These are phyloP conservation scores for Lycorma delicatula DNA, from an alignment of 1,140 invertebrate genomes.

Conservation along the genomic window DNA sequence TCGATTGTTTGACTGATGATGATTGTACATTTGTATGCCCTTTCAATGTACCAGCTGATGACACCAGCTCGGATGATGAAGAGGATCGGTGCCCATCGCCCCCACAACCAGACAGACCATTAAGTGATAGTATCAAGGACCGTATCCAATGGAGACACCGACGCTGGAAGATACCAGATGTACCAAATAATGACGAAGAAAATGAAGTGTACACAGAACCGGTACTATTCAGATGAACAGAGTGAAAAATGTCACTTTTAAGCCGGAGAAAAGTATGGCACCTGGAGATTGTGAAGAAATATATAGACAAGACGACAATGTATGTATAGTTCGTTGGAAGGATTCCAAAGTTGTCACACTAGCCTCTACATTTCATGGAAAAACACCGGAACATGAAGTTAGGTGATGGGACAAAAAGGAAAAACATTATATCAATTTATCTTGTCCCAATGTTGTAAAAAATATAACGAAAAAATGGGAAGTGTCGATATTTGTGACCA, in stretches of 20 bases:
- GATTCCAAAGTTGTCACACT: slow-evolving; percentile 15
- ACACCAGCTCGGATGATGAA: too few relatives aligned
- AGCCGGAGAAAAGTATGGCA: not conserved
- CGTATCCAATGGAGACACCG: too few relatives aligned
- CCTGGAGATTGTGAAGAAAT: slow-evolving; percentile 1
- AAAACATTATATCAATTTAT: slow-evolving; percentile 26
- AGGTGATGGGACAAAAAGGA: slow-evolving; percentile 31
- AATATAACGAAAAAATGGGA: slow-evolving; percentile 34
- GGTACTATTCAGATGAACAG: slow-evolving; percentile 13
- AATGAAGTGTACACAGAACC: slow-evolving; percentile 5
- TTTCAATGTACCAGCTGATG: too few relatives aligned
- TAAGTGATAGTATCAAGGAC: too few relatives aligned
- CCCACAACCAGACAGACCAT: too few relatives aligned
- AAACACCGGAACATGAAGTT: slow-evolving; percentile 15
- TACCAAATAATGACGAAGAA: too few relatives aligned
- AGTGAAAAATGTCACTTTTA: slow-evolving; percentile 9
- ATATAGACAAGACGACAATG: slow-evolving; percentile 9
- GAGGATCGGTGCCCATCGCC: too few relatives aligned
- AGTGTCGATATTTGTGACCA: slow-evolving; percentile 33
- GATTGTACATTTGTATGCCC: too few relatives aligned
- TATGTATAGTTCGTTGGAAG: slow-evolving; percentile 10
- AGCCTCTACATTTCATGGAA: slow-evolving; percentile 17
- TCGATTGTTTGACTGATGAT: too few relatives aligned
- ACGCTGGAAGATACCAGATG: too few relatives aligned
- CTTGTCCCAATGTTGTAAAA: slow-evolving; percentile 26